phyloP scores from a whole-genome alignment of 2,797 vertebrate species.

The Thamnophis elegans region DNA sequence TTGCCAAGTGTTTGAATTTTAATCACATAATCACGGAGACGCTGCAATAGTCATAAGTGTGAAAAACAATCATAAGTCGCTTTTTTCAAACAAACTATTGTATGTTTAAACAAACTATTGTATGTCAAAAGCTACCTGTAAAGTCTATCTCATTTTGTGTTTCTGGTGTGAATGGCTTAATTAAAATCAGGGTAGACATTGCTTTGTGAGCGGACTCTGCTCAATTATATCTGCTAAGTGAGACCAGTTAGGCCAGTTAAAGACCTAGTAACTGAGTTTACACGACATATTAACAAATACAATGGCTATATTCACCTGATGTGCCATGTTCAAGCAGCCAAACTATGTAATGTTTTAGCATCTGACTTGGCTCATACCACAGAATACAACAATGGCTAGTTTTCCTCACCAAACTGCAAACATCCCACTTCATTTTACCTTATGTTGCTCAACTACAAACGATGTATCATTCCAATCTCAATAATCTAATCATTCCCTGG shows the following conservation, averaged over 20 bases:
- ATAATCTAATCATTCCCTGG: background rate
- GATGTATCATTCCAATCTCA: background rate
- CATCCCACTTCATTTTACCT: background rate
- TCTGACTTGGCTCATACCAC: background rate
- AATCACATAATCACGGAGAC: background rate
- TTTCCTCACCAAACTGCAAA: background rate
- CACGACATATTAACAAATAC: background rate
- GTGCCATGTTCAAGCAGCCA: background rate
- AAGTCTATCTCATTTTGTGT: background rate
- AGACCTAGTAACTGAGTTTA: background rate
- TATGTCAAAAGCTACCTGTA: background rate
- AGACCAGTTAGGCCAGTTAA: background rate
- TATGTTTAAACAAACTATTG: background rate
- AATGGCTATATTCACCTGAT: background rate
- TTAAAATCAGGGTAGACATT: background rate
- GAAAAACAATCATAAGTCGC: background rate
- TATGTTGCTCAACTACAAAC: background rate
- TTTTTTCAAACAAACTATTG: background rate
- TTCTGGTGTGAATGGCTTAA: background rate
- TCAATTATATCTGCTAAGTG: background rate
- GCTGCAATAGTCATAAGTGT: background rate
- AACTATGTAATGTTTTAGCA: background rate
- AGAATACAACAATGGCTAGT: background rate
- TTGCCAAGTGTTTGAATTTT: background rate
- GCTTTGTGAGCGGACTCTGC: background rate